These are phyloP conservation scores for Synanthedon vespiformis DNA, from an alignment of 2,888 invertebrate genomes.

Conservation along the genomic window DNA sequence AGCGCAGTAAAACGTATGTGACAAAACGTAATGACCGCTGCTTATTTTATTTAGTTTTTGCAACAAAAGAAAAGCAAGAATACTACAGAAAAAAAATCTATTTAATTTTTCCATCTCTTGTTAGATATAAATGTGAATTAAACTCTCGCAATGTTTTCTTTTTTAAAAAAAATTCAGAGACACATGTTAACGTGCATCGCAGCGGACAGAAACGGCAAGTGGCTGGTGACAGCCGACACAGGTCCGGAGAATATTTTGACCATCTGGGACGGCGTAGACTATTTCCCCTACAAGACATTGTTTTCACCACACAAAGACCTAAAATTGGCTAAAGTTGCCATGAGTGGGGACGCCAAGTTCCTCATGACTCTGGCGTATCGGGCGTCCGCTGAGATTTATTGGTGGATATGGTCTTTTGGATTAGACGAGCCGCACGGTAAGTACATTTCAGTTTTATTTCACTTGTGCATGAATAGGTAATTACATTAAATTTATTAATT, in stretches of 20 bases:
- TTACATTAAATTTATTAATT: too few species aligned
- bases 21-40: too few species aligned
- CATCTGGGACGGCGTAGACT: slow-evolving; percentile 67
- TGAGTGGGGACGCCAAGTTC: slow-evolving; percentile 71
- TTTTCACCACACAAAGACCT: slow-evolving; percentile 62
- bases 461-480: too few species aligned
- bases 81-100: background rate
- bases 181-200: slow-evolving; percentile 62
- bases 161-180: slow-evolving; percentile 42
- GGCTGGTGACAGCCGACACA: slow-evolving; percentile 71
- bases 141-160: background rate
- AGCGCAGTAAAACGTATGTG: too few species aligned
- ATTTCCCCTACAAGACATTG: slow-evolving; percentile 63
- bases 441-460: slow-evolving; percentile 16
- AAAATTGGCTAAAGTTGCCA: slow-evolving; percentile 40
- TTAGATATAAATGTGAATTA: background rate
- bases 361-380: slow-evolving; percentile 67
- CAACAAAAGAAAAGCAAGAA: background rate
- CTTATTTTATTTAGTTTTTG: too few species aligned
- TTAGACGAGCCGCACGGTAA: slow-evolving; percentile 65
- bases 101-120: background rate
- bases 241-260: slow-evolving; percentile 69
- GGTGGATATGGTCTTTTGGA: slow-evolving; percentile 75
- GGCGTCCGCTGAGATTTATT: slow-evolving; percentile 49
- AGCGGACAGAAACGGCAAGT: slow-evolving; percentile 59